Conservation (phyloP, 2,113 vertebrate species). For the Pterocles burchelli region DNA sequence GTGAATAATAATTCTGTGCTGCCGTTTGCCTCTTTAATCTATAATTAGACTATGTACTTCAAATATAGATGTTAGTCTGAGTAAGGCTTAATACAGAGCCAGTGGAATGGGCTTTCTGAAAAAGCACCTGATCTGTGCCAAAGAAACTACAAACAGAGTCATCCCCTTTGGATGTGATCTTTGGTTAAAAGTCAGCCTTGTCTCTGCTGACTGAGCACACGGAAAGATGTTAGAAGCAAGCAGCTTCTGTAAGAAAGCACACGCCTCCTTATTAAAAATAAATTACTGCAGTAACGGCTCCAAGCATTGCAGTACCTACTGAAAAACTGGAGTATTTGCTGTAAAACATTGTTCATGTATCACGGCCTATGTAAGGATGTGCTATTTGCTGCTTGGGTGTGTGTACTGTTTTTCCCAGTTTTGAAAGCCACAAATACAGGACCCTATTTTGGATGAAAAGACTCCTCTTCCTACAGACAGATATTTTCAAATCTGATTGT, state of each 20-base stretch:
- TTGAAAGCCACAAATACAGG: neutral
- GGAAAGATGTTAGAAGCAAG: neutral
- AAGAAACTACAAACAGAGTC: neutral
- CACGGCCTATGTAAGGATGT: neutral
- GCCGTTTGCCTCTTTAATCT: conserved; percentile 18
- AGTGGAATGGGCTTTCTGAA: neutral
- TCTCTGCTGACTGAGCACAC: conserved; percentile 7
- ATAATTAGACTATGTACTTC: conserved; percentile 37
- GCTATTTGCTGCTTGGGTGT: neutral
- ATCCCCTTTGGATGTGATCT: neutral
- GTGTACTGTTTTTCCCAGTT: neutral
- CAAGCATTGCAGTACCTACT: neutral
- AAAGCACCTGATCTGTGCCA: neutral
- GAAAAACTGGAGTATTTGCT: neutral
- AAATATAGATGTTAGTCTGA: conserved; percentile 53
- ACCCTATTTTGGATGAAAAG: neutral
- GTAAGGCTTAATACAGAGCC: conserved; percentile 4
- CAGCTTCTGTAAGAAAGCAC: neutral
- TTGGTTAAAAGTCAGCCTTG: conserved; percentile 4
- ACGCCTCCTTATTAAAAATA: neutral
- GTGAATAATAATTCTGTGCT: conserved; percentile 24
- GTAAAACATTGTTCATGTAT: neutral
- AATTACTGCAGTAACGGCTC: neutral
- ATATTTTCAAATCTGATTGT: neutral
- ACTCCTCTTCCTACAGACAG: neutral